Percentiles rank a stretch among this genome's conserved stretches.
Evolutionary conservation across 2,888 invertebrate species (phyloP).

Genomic region (Corythucha ciliata): DNA sequence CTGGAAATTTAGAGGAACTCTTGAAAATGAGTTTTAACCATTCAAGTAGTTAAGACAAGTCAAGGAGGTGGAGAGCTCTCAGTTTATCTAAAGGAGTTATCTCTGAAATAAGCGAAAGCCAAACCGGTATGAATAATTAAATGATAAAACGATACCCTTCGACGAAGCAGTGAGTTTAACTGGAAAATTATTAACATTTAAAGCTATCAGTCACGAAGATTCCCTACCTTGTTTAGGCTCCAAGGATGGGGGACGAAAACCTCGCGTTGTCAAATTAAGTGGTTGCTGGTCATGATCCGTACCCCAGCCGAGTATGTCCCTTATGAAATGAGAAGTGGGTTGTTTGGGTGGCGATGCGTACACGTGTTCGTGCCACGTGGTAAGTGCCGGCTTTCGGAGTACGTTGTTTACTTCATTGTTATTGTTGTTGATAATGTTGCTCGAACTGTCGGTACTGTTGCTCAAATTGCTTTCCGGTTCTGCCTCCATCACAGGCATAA

Average conservation of each 20-base stretch:
- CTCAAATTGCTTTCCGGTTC: slow-evolving; percentile 3
- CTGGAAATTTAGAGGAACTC: too few species aligned
- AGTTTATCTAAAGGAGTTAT: too few species aligned
- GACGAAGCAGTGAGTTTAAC: too few species aligned
- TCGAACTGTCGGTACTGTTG: slow-evolving; percentile 1
- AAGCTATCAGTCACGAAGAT: too few species aligned
- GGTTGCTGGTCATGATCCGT: slow-evolving; percentile 20
- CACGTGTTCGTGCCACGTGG: slow-evolving; percentile 22
- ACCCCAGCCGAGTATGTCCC: slow-evolving; percentile 21
- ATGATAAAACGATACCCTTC: too few species aligned
- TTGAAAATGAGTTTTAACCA: too few species aligned
- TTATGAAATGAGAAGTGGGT: slow-evolving; percentile 24
- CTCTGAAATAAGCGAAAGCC: too few species aligned
- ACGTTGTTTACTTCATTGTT: background rate
- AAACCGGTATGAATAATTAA: too few species aligned
- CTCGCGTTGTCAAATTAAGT: slow-evolving; percentile 17
- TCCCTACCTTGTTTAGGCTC: slow-evolving; percentile 22
- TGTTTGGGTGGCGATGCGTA: slow-evolving; percentile 22
- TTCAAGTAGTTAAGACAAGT: too few species aligned
- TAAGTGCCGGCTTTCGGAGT: background rate
- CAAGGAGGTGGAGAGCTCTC: too few species aligned
- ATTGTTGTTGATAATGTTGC: background rate
- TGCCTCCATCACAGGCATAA: slow-evolving; percentile 20
- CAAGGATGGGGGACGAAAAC: slow-evolving; percentile 13
- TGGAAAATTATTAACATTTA: too few species aligned